These are phyloP conservation scores for Camptogramma bilineatum DNA, from an alignment of 2,888 invertebrate genomes.

Conservation along the genomic window DNA sequence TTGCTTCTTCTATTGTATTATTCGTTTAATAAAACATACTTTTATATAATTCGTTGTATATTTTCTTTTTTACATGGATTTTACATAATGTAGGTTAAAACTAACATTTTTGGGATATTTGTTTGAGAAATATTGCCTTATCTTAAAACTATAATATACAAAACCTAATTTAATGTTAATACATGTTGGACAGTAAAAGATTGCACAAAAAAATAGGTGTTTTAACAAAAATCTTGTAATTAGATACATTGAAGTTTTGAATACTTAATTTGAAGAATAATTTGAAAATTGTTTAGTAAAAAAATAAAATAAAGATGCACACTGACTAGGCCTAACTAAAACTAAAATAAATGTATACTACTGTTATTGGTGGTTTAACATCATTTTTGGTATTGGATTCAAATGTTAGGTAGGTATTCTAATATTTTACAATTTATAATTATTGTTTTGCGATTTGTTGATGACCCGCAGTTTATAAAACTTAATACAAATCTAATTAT, in stretches of 20 bases:
- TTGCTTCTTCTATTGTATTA: conserved; percentile 41
- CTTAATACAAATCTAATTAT: background rate
- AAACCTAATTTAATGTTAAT: conserved; percentile 3
- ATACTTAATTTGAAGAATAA: no score
- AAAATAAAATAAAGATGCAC: conserved; percentile 17
- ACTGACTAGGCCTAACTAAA: conserved; percentile 70
- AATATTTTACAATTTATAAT: conserved; percentile 19
- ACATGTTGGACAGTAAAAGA: conserved; percentile 6
- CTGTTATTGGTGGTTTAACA: conserved; percentile 76
- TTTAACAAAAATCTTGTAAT: background rate
- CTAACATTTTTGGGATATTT: conserved; percentile 48
- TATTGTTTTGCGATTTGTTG: conserved; percentile 1
- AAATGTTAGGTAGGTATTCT: conserved; percentile 36
- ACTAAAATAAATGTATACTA: conserved; percentile 42
- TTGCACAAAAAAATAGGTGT: conserved; percentile 16
- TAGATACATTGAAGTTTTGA: background rate
- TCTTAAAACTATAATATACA: conserved; percentile 4
- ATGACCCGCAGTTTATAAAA: background rate
- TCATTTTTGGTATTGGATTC: conserved; percentile 77
- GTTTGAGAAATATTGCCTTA: conserved; percentile 36
- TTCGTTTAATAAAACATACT: conserved; percentile 54
- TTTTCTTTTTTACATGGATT: conserved; percentile 57
- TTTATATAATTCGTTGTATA: conserved; percentile 64
- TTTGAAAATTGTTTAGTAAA: background rate
- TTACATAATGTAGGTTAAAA: conserved; percentile 33